Evolutionary conservation across 2,797 vertebrate genomes (phyloP), one percentile per base, ranked within the genome.

Genomic region (Molossus molossus): DNA sequence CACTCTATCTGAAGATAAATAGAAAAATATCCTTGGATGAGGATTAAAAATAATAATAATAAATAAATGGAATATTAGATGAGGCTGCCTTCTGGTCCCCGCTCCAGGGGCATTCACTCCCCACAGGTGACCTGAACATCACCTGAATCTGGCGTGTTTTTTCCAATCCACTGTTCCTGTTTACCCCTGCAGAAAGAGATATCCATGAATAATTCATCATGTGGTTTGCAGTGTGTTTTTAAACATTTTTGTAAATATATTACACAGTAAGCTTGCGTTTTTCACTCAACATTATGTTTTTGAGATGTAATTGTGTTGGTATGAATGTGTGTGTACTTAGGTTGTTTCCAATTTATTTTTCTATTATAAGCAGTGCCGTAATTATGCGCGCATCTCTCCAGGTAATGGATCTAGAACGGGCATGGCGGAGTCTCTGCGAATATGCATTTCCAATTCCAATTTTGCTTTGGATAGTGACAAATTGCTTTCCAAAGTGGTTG

Each of bases 171-270:
- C 55, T 76, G 53, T 87, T 79, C 37, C 1, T 70, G 84, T 84
- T 95, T 72, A 95, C 64, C 82, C 89, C 94, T 87, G 73, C 83
- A n/a, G 87, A 88, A 70, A 77, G 91, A 95, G 60, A 45, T 7
- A 14, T 0, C 73, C 48, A 94, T 93, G 97, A 96, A 95, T 97
- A 93, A 96, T 96, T 91, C 93, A 94, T 60, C n/a, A 45, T 64
- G 95, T 83, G 92, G 91, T 89, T 86, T 84, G 88, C 83, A 57
- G 88, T 21, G 60, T 94, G 95, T 95, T 96, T 96, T 92, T 62
- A 97, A 97, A 97, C 96, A 97, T 95, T 94, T 95, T 90, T 76
- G 45, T 95, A 95, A 96, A 96, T 29, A 94, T 72, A 11, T 69
- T 85, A 82, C 90, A 65, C 90, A 96, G 67, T 11, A 48, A 92